These are phyloP conservation scores for Ectemnius continuus DNA, from an alignment of 2,888 invertebrate genomes.

Conservation along the genomic window DNA sequence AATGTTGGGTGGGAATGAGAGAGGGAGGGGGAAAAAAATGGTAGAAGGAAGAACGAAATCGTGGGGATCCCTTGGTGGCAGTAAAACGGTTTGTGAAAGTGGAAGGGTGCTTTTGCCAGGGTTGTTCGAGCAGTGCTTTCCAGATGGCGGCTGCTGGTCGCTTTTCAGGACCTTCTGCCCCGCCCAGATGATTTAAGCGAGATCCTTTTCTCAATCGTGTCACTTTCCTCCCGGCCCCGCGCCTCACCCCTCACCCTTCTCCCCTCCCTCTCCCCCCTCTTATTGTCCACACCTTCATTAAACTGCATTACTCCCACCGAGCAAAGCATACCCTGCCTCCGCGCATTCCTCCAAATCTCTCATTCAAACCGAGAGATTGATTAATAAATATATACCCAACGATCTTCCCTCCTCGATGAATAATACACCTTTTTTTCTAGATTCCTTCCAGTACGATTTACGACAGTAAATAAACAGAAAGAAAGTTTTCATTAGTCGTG, in stretches of 20 bases:
- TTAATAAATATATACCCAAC: no score
- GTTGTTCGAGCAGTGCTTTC: constrained; percentile 54
- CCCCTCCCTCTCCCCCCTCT: no score
- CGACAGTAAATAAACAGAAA: no score
- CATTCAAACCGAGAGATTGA: no score
- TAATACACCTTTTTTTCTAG: no score
- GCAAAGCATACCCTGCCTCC: no score
- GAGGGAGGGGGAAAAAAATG: constrained; percentile 3
- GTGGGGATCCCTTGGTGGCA: constrained; percentile 26
- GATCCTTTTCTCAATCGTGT: constrained; percentile 37
- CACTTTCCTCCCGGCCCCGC: constrained; percentile 11
- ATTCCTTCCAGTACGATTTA: no score
- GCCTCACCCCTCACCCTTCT: background rate
- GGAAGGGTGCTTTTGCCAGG: constrained; percentile 20
- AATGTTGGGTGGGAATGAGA: no score
- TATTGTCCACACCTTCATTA: background rate
- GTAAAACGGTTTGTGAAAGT: constrained; percentile 11
- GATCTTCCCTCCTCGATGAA: no score
- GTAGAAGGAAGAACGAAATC: constrained; percentile 8
- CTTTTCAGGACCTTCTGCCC: constrained; percentile 55
- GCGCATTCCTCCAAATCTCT: no score
- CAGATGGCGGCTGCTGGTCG: constrained; percentile 63
- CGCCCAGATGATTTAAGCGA: constrained; percentile 69
- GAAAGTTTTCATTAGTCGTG: no score
- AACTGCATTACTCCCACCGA: no score